A percentile compares a stretch with the other conserved stretches of the same genome.
phyloP scores from a whole-genome alignment of 2,113 vertebrate genomes.

The Recurvirostra avosetta region DNA sequence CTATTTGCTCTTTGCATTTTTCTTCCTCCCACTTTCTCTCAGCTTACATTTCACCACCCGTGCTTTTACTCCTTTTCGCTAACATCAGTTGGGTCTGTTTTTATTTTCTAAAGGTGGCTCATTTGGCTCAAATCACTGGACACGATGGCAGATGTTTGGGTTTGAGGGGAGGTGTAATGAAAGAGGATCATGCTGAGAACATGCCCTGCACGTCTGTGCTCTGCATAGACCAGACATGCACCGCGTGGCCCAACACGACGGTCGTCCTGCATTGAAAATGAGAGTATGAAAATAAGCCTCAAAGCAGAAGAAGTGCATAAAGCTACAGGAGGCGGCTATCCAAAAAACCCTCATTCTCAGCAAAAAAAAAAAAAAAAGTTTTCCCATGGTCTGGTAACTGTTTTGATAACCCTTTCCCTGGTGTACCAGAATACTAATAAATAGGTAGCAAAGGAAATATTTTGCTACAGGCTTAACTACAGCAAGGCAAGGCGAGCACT shows the following conservation, averaged over 20 bases:
- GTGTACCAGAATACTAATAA: background rate
- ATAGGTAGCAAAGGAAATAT: background rate
- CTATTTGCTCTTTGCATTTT: conserved; percentile 23
- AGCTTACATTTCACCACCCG: conserved; percentile 21
- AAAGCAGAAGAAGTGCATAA: background rate
- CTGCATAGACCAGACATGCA: background rate
- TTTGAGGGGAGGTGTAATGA: background rate
- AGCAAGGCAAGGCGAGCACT: background rate
- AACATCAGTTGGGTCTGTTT: background rate
- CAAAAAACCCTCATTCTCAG: background rate
- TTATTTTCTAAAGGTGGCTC: background rate
- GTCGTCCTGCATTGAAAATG: background rate
- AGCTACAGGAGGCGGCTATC: rapidly evolving
- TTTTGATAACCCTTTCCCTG: background rate
- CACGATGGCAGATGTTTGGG: background rate
- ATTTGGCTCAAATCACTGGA: background rate
- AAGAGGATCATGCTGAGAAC: background rate
- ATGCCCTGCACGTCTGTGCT: background rate
- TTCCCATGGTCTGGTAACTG: background rate
- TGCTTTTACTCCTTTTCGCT: background rate
- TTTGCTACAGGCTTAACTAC: background rate
- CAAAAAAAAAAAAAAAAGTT: background rate
- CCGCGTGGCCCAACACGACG: rapidly evolving
- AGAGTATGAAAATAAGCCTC: background rate
- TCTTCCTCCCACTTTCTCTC: conserved; percentile 28